phyloP scores from a whole-genome alignment of 2,797 vertebrate species.

The Tympanoctomys barrerae region DNA sequence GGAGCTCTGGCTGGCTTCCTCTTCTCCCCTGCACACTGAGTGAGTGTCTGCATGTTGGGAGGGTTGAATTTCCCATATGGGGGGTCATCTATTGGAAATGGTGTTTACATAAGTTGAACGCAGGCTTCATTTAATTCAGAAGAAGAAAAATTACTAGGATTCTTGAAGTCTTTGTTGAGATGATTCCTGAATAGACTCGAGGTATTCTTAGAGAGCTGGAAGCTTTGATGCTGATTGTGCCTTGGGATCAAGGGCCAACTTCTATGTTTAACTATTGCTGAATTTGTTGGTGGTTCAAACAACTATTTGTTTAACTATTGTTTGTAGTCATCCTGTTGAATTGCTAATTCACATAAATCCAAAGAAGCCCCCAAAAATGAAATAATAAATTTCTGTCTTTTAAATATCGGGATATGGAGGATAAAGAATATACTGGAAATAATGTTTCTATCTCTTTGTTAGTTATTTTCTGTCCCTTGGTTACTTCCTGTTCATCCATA shows the following conservation, averaged over 20 bases:
- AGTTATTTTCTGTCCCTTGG: not conserved
- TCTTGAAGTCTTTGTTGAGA: slow-evolving; percentile 4
- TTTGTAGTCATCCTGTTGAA: slow-evolving; percentile 35
- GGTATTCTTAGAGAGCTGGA: slow-evolving; percentile 21
- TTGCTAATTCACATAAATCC: slow-evolving; percentile 8
- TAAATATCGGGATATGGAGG: not conserved
- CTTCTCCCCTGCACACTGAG: slow-evolving; percentile 62
- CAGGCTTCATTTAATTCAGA: slow-evolving; percentile 59
- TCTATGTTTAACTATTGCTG: not conserved
- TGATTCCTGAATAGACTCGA: not conserved
- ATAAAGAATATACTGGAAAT: not conserved
- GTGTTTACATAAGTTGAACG: slow-evolving; percentile 18
- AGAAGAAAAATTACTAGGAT: not conserved
- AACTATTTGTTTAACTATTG: too few species aligned
- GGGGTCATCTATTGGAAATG: slow-evolving; percentile 29
- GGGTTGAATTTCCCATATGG: slow-evolving; percentile 33
- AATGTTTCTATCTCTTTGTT: not conserved
- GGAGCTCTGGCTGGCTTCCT: slow-evolving; percentile 68
- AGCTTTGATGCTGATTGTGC: not conserved
- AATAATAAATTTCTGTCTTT: slow-evolving; percentile 22
- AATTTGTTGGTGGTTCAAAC: slow-evolving; percentile 43
- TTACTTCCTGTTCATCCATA: slow-evolving; percentile 47
- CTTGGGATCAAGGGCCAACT: slow-evolving; percentile 9
- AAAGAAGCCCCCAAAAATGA: slow-evolving; percentile 34
- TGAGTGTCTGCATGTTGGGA: slow-evolving; percentile 69